Percentiles rank a stretch among this genome's conserved stretches.
Conservation (phyloP, 92 coral and sea anemone species). For the Virgularia gustaviana region DNA sequence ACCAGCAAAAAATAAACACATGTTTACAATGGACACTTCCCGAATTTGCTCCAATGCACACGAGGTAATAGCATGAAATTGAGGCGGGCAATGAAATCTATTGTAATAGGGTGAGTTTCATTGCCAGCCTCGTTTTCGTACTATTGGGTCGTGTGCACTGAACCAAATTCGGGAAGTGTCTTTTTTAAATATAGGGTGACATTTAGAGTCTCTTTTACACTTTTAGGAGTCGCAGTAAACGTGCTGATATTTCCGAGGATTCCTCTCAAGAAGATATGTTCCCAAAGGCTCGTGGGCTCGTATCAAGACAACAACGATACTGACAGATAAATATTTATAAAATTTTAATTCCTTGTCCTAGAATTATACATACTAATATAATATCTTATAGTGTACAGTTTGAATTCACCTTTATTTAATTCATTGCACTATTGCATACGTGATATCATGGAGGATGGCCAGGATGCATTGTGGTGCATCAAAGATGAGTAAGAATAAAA, state of each 20-base stretch:
- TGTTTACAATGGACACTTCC: too few species aligned
- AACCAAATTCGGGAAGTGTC: too few species aligned
- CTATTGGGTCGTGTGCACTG: too few species aligned
- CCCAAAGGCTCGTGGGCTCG: slow-evolving; percentile 94
- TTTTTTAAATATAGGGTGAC: background rate
- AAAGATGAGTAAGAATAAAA: too few species aligned
- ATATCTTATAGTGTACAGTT: slow-evolving; percentile 13
- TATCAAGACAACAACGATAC: slow-evolving; percentile 64
- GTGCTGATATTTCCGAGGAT: slow-evolving; percentile 74
- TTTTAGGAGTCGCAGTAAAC: slow-evolving; percentile 75
- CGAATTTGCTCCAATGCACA: too few species aligned
- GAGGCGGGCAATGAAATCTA: too few species aligned
- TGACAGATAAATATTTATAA: too few species aligned
- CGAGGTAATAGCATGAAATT: too few species aligned
- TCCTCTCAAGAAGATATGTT: slow-evolving; percentile 66
- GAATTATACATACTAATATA: slow-evolving; percentile 1
- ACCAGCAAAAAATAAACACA: background rate
- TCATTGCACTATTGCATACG: slow-evolving; percentile 12
- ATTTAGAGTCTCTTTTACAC: background rate
- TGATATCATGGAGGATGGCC: background rate
- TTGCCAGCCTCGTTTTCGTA: too few species aligned
- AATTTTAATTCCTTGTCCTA: too few species aligned
- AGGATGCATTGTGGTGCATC: too few species aligned
- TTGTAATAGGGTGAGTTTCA: too few species aligned
- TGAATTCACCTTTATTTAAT: background rate